Conservation (phyloP, 2,888 invertebrate species). For the Tetramorium bicarinatum region DNA sequence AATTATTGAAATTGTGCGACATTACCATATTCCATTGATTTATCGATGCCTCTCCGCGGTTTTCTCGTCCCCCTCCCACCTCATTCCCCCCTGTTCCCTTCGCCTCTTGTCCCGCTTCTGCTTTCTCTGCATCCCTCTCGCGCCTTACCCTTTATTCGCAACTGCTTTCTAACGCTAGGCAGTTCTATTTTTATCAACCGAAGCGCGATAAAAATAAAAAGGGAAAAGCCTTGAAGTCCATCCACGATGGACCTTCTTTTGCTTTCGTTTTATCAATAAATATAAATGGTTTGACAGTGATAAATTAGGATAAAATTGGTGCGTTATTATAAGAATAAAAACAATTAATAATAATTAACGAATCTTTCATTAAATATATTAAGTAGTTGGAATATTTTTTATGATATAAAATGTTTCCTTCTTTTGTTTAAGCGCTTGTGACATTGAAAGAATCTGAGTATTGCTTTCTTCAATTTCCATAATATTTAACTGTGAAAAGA, state of each 20-base stretch:
- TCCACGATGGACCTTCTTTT: not conserved
- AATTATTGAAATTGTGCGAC: slow-evolving; percentile 84
- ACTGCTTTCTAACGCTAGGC: slow-evolving; percentile 22
- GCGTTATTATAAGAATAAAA: slow-evolving; percentile 5
- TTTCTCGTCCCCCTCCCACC: slow-evolving; percentile 52
- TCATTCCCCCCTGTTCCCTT: not conserved
- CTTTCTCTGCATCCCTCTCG: slow-evolving; percentile 31
- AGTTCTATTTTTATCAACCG: slow-evolving; percentile 60
- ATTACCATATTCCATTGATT: slow-evolving; percentile 86
- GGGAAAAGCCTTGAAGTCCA: slow-evolving; percentile 48
- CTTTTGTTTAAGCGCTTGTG: not conserved
- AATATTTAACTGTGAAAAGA: not conserved
- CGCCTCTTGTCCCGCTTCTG: slow-evolving; percentile 16
- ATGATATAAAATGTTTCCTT: not conserved
- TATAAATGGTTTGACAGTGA: not conserved
- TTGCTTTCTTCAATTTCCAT: not conserved
- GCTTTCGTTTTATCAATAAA: slow-evolving; percentile 22
- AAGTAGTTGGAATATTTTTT: not conserved
- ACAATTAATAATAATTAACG: not conserved
- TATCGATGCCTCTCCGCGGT: slow-evolving; percentile 82
- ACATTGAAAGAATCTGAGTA: not conserved
- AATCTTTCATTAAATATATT: not conserved
- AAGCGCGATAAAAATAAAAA: slow-evolving; percentile 58
- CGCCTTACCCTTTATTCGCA: slow-evolving; percentile 44
- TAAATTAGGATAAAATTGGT: slow-evolving; percentile 8